Evolutionary conservation across 2,797 vertebrate genomes (phyloP).

Genomic region (Clamator glandarius): DNA sequence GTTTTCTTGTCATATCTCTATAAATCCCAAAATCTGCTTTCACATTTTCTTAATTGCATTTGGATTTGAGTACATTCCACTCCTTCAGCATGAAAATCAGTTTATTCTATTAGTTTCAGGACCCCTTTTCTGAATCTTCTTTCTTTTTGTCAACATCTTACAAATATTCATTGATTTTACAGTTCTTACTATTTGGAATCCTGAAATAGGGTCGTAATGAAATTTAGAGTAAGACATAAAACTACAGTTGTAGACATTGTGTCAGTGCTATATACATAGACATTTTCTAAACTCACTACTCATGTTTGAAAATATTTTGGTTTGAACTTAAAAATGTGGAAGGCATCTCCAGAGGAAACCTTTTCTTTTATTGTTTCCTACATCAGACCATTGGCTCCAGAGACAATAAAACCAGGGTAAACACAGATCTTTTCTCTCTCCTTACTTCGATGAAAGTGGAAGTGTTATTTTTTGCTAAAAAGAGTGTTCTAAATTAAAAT

Average conservation of each 20-base stretch:
- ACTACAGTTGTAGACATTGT: neutral
- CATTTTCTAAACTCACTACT: neutral
- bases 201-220: neutral
- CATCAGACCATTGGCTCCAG: neutral
- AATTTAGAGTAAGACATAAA: neutral
- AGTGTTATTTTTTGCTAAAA: neutral
- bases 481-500: neutral
- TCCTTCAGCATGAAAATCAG: neutral
- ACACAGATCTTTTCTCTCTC: neutral
- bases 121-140: neutral
- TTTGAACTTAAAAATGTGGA: neutral
- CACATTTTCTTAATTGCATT: neutral
- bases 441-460: conserved; percentile 5
- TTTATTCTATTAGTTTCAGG: neutral
- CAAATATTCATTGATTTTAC: neutral
- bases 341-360: neutral
- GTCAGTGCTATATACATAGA: neutral
- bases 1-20: neutral
- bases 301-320: neutral
- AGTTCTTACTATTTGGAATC: neutral
- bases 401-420: neutral
- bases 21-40: neutral
- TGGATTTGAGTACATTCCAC: neutral
- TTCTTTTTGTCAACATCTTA: neutral
- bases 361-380: neutral